These are phyloP conservation scores for Oncorhynchus nerka DNA, from an alignment of 2,113 vertebrate species.

Conservation along the genomic window DNA sequence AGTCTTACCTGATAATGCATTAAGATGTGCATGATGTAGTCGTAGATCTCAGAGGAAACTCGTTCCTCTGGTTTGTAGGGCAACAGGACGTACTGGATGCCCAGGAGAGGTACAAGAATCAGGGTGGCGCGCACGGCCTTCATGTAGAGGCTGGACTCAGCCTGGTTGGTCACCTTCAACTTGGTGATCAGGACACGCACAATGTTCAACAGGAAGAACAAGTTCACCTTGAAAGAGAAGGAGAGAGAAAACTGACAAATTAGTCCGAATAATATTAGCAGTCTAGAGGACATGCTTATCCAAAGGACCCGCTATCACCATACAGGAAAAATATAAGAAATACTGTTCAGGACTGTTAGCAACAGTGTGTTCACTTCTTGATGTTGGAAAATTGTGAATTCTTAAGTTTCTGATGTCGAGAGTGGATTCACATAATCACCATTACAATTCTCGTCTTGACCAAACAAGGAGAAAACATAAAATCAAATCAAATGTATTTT, in stretches of 20 bases:
- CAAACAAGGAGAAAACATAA: no score
- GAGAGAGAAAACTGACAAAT: neutral
- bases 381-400: no score
- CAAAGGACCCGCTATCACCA: neutral
- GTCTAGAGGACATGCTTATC: neutral
- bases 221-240: constrained; percentile 81
- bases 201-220: constrained; percentile 96
- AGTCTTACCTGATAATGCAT: constrained; percentile 87
- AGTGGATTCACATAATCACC: no score
- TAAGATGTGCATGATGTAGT: constrained; percentile 94
- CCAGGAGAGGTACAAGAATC: constrained; percentile 91
- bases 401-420: no score
- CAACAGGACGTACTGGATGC: constrained; percentile 91
- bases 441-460: no score
- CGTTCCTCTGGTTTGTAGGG: constrained; percentile 88
- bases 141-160: constrained; percentile 97
- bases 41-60: constrained; percentile 88
- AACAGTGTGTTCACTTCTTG: no score
- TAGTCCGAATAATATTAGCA: neutral
- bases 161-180: constrained; percentile 94
- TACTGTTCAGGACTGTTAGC: no score
- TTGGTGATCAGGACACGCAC: constrained; percentile 98
- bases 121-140: constrained; percentile 95
- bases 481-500: no score
- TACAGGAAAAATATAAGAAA: no score